phyloP scores from a whole-genome alignment of 2,797 vertebrate species.

The Poecilia wingei region DNA sequence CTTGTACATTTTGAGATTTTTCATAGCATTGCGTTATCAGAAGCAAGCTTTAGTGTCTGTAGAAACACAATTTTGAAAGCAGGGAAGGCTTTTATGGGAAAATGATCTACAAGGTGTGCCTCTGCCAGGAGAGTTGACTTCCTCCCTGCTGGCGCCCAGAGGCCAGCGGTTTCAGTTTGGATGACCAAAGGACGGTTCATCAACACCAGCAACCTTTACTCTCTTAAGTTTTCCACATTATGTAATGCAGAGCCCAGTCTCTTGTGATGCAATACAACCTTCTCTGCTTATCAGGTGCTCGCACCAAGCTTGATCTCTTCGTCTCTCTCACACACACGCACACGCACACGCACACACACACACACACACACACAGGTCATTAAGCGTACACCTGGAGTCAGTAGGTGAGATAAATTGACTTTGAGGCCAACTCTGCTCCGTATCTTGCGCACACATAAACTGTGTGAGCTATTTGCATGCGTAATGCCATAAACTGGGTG shows the following conservation, averaged over 20 bases:
- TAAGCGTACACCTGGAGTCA: slow-evolving; percentile 48
- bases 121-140: slow-evolving; percentile 43
- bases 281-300: slow-evolving; percentile 75
- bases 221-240: slow-evolving; percentile 49
- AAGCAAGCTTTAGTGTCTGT: no score
- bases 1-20: background rate
- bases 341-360: background rate
- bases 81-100: background rate
- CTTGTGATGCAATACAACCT: slow-evolving; percentile 75
- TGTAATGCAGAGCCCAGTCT: slow-evolving; percentile 44
- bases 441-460: slow-evolving; percentile 17
- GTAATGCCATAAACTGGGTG: slow-evolving; percentile 51
- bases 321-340: background rate
- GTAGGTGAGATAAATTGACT: slow-evolving; percentile 54
- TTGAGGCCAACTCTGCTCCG: slow-evolving; percentile 10
- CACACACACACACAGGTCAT: slow-evolving; percentile 51
- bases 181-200: slow-evolving; percentile 26
- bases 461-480: slow-evolving; percentile 26
- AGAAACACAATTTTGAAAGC: background rate
- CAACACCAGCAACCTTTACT: slow-evolving; percentile 24
- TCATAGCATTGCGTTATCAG: background rate
- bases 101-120: slow-evolving; percentile 12
- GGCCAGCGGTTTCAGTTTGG: slow-evolving; percentile 55
- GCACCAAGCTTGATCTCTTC: slow-evolving; percentile 51
- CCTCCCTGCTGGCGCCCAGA: slow-evolving; percentile 43